Base-by-base conservation (phyloP, 1,140 invertebrate species). In the Hypsibius dujardini region DNA sequence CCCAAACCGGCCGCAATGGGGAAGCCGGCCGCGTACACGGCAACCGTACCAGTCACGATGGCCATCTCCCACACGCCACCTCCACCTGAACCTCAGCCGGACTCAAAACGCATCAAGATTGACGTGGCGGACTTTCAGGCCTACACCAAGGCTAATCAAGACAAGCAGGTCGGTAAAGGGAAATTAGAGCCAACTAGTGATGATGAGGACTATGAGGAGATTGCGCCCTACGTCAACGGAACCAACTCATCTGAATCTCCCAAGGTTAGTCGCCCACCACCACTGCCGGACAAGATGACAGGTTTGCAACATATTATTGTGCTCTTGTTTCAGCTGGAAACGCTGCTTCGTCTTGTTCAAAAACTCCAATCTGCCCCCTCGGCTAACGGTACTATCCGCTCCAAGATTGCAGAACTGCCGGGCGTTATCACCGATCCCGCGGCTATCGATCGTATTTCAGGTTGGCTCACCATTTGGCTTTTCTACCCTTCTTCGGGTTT, bases 161-260 rank as follows among this genome's bases (percentile, higher is more conserved):
- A 28, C 28, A 28, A 28, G 28, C 28, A 28, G 28, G 28, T 28
- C 28, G 28, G 28, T 28, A 28, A 28, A 28, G 28, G 28, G 28
- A 28, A 28, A 28, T 28, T 28, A 28, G 28, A 28, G 28, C 28
- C 28, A 28, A 28, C 28, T 67, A 15, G 12, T 67, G 62, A 67
- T 42, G 62, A 67, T 42, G 62, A 67, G 62, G 62, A 67, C 12
- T 67, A 67, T 42, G 62, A 67, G 42, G 62, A 67, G 45, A n/a
- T 56, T n/a, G 7, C 50, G 50, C 28, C 28, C 28, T 56, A 12
- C n/a, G 62, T 67, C 12, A 67, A 67, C 12, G 12, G 7, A 56
- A 56, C 50, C 7, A n/a, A 42, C 62, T 12, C 12, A 15, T 7
- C 12, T 7, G 12, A 67, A 67, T 7, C 62, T 42, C 62, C 62